Evolutionary conservation across 2,113 vertebrate species (phyloP), one percentile per base, ranked within the genome.

Genomic region (Abramis brama): DNA sequence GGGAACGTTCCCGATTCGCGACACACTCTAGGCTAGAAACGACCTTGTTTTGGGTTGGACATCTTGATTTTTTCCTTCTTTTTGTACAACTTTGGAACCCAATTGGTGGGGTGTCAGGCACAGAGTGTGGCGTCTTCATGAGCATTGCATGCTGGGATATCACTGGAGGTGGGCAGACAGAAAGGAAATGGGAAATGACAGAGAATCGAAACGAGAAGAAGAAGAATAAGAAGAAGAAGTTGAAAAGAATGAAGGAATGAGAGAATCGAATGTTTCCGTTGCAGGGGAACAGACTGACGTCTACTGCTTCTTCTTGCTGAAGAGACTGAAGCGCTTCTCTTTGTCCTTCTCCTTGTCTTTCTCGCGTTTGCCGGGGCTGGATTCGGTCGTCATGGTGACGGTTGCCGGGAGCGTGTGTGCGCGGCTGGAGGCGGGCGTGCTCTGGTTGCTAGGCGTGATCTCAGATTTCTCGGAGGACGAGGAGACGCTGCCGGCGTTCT

Each of bases 251-350:
- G 23, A 27, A 30, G 50, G 59, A 50, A 93, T 92, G 47, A 83
- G 87, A n/a, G 74, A 83, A 43, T 62, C 93, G 94, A 92, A 92
- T 84, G 91, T 91, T 57, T 57, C 55, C 43, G 25, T 75, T 87
- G 91, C 19, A 7, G 55, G 52, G 55, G 55, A 57, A 57, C 55
- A 23, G 55, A 57, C 55, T 23, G 78, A 64, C 88, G 89, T 89
- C 93, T 95, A 96, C 96, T 96, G 97, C 88, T 99, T 99, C 95
- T 99, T 99, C 94, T 99, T 99, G 94, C 98, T 97, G 93, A 99
- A 99, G 88, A 99, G 95, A 91, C 97, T 98, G 94, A 99, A 99
- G 89, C 98, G 95, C 90, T 99, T 99, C 93, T 99, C 98, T 88
- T 98, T 97, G 92, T 94, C 93, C 84, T 94, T 94, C 91, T 99